These are phyloP conservation scores for Drosophila nikananu DNA, from an alignment of 1,140 invertebrate genomes.

Conservation along the genomic window DNA sequence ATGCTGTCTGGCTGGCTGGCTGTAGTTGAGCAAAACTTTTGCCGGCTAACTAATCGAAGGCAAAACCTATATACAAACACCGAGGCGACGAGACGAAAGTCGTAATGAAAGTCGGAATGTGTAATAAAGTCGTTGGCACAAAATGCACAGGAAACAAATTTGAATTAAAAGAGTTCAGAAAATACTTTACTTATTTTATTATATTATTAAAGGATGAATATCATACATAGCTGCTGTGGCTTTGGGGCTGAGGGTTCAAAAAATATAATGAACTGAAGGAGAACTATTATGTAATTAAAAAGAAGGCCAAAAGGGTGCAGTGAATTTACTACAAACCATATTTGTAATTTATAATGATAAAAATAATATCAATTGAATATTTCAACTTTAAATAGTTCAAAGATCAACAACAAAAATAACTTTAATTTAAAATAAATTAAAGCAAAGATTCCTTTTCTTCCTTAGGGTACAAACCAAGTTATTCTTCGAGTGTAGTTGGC, in stretches of 20 bases:
- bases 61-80: constrained; percentile 20
- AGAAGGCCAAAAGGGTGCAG: neutral
- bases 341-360: neutral
- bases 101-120: constrained; percentile 19
- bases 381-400: too few relatives aligned
- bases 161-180: neutral
- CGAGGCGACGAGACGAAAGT: constrained; percentile 2
- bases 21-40: constrained; percentile 30
- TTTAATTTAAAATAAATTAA: neutral
- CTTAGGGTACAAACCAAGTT: neutral
- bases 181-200: too few relatives aligned
- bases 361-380: neutral
- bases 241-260: too few relatives aligned
- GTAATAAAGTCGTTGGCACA: constrained; percentile 24
- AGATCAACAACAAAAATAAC: too few relatives aligned
- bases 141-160: neutral
- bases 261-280: neutral
- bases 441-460: neutral
- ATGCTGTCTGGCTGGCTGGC: constrained; percentile 44
- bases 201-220: too few relatives aligned
- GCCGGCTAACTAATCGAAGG: constrained; percentile 38
- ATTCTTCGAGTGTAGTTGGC: neutral
- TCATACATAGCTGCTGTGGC: too few relatives aligned
- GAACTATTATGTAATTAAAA: neutral
- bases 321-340: neutral